Conservation (phyloP, 53 echinoderm and acorn worm species). For the Antedon mediterranea region DNA sequence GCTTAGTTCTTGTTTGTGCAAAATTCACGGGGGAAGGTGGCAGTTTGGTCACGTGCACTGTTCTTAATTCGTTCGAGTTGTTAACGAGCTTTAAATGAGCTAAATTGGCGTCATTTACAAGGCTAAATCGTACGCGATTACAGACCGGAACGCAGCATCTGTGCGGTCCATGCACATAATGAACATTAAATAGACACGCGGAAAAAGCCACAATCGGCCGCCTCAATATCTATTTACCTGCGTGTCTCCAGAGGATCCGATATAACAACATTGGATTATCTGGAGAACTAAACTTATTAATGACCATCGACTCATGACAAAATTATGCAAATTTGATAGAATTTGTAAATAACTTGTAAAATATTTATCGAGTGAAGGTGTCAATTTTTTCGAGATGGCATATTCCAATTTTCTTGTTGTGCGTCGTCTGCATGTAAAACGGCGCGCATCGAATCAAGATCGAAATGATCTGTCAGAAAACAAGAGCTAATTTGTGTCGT, state of each 20-base stretch:
- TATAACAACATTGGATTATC: background rate
- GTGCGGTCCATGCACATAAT: conserved; percentile 1
- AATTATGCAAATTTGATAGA: background rate
- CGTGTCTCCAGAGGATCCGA: background rate
- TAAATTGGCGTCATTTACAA: background rate
- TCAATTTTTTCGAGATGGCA: background rate
- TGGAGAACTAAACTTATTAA: background rate
- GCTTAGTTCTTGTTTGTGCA: background rate
- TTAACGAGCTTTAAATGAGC: background rate
- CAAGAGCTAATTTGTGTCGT: background rate
- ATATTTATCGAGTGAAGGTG: background rate
- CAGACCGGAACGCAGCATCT: background rate
- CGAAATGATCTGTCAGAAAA: conserved; percentile 1
- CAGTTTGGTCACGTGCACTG: background rate
- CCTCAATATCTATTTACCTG: background rate
- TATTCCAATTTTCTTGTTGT: background rate
- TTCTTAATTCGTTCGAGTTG: background rate
- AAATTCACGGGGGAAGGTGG: background rate
- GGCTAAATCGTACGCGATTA: background rate
- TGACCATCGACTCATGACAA: conserved; percentile 1
- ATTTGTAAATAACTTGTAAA: conserved; percentile 1
- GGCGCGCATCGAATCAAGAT: background rate
- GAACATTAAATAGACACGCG: background rate
- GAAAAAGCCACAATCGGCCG: background rate
- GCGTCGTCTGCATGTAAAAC: background rate